Percentiles rank a stretch among this genome's conserved stretches.
Evolutionary conservation across 2,113 vertebrate genomes (phyloP).

Genomic region (Prolemur simus): DNA sequence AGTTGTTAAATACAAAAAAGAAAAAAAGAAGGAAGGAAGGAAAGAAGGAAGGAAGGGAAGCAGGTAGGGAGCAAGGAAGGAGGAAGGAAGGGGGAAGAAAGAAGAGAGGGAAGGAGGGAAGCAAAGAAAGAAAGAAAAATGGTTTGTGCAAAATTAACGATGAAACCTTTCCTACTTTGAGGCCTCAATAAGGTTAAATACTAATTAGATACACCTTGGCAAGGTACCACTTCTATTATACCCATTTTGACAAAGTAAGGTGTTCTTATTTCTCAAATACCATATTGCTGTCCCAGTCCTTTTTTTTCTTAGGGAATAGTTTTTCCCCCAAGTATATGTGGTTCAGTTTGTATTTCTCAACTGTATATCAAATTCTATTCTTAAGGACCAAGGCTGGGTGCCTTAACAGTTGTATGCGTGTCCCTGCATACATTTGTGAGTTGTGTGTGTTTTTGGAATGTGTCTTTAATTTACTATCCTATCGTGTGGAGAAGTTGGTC

Average conservation of each 20-base stretch:
- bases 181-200: background rate
- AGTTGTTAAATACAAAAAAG: too few relatives aligned
- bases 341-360: constrained; percentile 23
- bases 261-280: constrained; percentile 40
- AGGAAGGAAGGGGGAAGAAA: background rate
- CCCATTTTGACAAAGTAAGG: background rate
- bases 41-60: background rate
- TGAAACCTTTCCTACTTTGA: background rate
- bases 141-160: background rate
- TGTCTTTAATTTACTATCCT: constrained; percentile 51
- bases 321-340: background rate
- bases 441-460: background rate
- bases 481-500: background rate
- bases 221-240: background rate
- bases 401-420: background rate
- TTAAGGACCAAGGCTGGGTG: background rate
- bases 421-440: constrained; percentile 7
- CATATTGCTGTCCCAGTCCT: background rate
- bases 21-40: too few relatives aligned
- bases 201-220: background rate
- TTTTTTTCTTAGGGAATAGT: background rate
- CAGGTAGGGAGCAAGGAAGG: background rate
- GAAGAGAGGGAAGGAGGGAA: background rate
- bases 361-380: constrained; percentile 29
- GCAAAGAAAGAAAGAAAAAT: background rate